A percentile compares a stretch with the other conserved stretches of the same genome.
phyloP scores from a whole-genome alignment of 2,888 invertebrate genomes.

The Caenorhabditis sp. region DNA sequence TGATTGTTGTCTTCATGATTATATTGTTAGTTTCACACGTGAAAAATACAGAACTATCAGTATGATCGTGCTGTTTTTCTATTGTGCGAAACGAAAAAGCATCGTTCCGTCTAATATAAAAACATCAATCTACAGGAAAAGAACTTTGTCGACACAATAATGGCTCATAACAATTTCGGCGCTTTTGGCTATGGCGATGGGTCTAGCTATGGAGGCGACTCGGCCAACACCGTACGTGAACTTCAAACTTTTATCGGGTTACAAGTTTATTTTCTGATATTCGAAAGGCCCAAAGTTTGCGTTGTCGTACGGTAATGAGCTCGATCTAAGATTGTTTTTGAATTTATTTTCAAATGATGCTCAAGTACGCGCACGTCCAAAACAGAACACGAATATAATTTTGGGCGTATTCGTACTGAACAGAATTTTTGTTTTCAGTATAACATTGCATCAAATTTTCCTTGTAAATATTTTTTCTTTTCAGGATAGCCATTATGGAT shows the following conservation, averaged over 20 bases:
- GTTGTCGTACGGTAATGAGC: slow-evolving; percentile 14
- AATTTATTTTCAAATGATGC: background rate
- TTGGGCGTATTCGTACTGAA: background rate
- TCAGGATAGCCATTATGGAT: background rate
- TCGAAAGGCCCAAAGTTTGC: slow-evolving; percentile 16
- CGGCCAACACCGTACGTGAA: slow-evolving; percentile 37
- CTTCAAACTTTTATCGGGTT: slow-evolving; percentile 22
- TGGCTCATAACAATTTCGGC: slow-evolving; percentile 29
- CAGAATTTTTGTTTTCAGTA: too few relatives aligned
- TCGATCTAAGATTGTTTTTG: background rate
- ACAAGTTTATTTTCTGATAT: background rate
- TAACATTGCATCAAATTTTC: background rate
- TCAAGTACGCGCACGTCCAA: background rate
- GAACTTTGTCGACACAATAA: slow-evolving; percentile 1
- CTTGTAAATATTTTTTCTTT: background rate
- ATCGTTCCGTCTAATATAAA: background rate
- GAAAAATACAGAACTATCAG: background rate
- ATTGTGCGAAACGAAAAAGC: background rate
- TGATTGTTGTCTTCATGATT: background rate
- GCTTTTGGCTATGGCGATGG: slow-evolving; percentile 16
- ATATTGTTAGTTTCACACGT: background rate
- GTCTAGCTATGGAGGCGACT: slow-evolving; percentile 3
- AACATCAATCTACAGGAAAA: background rate
- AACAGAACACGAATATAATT: background rate
- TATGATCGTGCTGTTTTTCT: background rate